Percentiles rank a stretch among this genome's conserved stretches.
Conservation (phyloP, 2,113 vertebrate species). For the Aldabrachelys gigantea region DNA sequence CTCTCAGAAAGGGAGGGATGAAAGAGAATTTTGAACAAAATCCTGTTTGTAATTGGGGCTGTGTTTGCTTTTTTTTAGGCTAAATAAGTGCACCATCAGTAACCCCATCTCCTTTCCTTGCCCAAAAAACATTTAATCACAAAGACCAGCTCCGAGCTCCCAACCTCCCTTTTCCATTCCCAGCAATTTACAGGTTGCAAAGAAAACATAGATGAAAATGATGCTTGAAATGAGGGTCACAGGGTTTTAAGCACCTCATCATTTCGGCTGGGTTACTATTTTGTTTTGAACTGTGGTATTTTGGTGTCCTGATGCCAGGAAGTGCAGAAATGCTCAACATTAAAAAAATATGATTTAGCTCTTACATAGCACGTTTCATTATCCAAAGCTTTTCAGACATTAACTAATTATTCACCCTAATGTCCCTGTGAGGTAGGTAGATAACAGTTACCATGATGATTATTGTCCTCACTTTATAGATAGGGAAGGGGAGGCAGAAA, state of each 20-base stretch:
- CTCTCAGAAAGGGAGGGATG: background rate
- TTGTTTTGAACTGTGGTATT: constrained; percentile 4
- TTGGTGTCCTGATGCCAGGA: constrained; percentile 7
- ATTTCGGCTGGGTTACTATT: constrained; percentile 15
- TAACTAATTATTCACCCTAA: background rate
- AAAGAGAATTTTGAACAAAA: background rate
- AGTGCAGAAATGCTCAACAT: background rate
- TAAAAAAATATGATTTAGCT: background rate
- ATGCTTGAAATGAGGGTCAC: background rate
- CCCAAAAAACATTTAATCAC: background rate
- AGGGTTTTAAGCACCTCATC: background rate
- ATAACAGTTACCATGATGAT: background rate
- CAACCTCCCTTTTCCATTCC: background rate
- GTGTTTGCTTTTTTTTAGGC: background rate
- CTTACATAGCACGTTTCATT: background rate
- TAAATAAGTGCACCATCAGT: constrained; percentile 20
- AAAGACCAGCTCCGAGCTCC: constrained; percentile 32
- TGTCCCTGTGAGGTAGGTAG: background rate
- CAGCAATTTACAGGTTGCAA: constrained; percentile 1
- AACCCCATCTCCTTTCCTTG: background rate
- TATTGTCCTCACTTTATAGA: background rate
- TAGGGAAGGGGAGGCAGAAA: background rate
- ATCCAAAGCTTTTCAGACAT: background rate
- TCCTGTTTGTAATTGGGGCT: background rate
- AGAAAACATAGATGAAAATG: background rate